These are phyloP conservation scores for Prenolepis imparis DNA, from an alignment of 2,888 invertebrate species.

Conservation along the genomic window DNA sequence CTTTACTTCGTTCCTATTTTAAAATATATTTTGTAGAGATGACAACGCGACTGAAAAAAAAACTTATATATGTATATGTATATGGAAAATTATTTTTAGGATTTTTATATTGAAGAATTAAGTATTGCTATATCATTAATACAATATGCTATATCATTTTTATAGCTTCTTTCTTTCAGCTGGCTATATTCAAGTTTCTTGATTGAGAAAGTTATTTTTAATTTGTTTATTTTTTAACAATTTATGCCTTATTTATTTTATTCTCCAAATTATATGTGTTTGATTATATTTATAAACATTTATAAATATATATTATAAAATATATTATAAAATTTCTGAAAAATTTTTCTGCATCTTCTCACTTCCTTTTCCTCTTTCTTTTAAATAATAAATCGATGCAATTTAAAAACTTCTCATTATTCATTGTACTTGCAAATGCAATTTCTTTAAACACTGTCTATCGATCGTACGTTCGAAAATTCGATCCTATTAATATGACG, in stretches of 20 bases:
- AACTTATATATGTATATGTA: too few species aligned
- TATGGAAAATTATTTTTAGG: background rate
- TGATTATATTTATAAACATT: background rate
- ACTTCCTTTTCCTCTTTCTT: background rate
- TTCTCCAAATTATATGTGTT: background rate
- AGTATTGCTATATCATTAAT: background rate
- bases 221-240: background rate
- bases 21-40: too few species aligned
- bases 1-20: too few species aligned
- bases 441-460: background rate
- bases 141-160: too few species aligned
- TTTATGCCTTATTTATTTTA: slow-evolving; percentile 1
- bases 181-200: background rate
- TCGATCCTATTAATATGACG: background rate
- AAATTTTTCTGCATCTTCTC: too few species aligned
- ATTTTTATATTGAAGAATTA: background rate
- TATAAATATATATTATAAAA: too few species aligned
- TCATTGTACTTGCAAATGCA: background rate
- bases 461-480: background rate
- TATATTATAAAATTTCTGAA: too few species aligned
- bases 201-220: background rate
- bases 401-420: background rate
- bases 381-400: background rate
- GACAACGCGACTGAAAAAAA: background rate
- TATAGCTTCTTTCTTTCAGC: background rate